These are phyloP conservation scores for Vulpes ferrilata DNA, from an alignment of 2,113 vertebrate species.

Conservation along the genomic window DNA sequence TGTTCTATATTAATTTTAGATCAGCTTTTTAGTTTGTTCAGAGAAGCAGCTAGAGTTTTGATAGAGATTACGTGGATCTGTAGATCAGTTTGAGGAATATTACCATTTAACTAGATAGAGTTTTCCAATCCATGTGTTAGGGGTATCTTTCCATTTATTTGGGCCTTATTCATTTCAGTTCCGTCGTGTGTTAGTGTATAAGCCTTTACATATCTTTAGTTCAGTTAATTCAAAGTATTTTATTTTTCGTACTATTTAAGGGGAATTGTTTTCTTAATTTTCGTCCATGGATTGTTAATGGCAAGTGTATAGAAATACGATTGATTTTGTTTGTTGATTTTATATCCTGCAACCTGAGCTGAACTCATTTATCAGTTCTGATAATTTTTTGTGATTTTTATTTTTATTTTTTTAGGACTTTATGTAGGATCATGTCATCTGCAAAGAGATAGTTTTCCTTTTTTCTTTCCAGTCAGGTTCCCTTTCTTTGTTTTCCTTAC, in stretches of 20 bases:
- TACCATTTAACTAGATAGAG: background rate
- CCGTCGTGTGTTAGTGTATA: background rate
- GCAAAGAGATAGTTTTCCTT: background rate
- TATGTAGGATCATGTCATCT: background rate
- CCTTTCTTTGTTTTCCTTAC: background rate
- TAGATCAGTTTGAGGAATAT: background rate
- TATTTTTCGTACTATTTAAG: background rate
- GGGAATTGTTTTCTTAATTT: background rate
- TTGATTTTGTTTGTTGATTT: background rate
- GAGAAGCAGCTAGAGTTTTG: background rate
- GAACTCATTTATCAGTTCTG: background rate
- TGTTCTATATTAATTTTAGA: background rate
- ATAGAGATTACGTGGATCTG: background rate
- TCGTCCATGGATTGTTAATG: background rate
- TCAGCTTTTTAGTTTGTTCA: background rate
- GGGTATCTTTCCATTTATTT: background rate
- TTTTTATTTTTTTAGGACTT: background rate
- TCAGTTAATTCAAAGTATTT: background rate
- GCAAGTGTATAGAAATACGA: background rate
- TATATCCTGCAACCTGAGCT: background rate
- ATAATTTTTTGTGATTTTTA: background rate
- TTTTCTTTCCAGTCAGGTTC: background rate
- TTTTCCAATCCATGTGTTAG: background rate
- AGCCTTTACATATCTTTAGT: background rate
- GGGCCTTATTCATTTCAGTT: background rate